Conservation (phyloP, 2,113 vertebrate genomes). For the Phoenicopterus ruber region DNA sequence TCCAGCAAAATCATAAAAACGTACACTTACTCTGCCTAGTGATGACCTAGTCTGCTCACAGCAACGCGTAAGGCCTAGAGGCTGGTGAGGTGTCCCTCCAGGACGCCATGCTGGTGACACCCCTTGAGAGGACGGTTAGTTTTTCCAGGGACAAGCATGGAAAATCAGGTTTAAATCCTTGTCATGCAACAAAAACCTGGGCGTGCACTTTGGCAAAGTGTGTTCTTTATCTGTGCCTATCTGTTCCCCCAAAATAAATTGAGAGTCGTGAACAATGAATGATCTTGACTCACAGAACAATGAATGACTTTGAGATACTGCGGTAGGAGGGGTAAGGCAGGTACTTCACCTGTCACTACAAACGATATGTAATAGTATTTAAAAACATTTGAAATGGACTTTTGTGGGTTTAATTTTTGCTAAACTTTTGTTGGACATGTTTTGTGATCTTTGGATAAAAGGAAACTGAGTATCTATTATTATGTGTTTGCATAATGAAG, state of each 20-base stretch:
- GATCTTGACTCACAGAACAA: background rate
- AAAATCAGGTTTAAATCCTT: background rate
- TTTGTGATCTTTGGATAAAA: background rate
- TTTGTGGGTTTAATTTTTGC: background rate
- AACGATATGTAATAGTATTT: background rate
- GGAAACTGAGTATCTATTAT: background rate
- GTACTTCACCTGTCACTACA: background rate
- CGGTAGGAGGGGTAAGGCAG: background rate
- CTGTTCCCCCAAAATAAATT: background rate
- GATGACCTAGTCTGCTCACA: background rate
- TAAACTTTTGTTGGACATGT: background rate
- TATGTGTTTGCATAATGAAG: background rate
- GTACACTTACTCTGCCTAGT: fast-evolving
- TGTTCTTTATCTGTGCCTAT: background rate
- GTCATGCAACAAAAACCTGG: background rate
- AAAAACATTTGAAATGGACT: background rate
- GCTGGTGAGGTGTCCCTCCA: background rate
- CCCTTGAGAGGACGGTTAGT: background rate
- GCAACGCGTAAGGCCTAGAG: fast-evolving
- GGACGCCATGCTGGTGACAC: background rate
- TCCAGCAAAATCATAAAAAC: background rate
- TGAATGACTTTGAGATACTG: background rate
- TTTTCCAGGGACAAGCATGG: background rate
- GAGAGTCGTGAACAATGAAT: background rate
- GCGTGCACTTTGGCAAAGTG: fast-evolving